Conservation (phyloP, 2,797 vertebrate genomes). For the Gymnopithys bicolor region DNA sequence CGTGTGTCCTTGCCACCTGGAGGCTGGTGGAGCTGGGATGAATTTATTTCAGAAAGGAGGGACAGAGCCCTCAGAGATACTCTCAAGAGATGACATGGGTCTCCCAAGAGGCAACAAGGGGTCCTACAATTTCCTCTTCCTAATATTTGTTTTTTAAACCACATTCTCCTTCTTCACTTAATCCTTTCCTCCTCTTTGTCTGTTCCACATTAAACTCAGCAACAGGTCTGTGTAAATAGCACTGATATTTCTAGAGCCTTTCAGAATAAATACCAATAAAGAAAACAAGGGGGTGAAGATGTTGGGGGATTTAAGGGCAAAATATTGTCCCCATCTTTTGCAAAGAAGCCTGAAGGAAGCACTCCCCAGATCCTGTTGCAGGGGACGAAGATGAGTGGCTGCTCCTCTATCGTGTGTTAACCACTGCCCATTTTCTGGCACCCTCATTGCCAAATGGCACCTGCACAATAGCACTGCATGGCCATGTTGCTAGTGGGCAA, state of each 20-base stretch:
- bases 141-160: background rate
- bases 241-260: constrained; percentile 39
- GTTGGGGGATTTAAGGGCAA: background rate
- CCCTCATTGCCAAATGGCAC: background rate
- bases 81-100: background rate
- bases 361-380: rapidly evolving
- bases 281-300: constrained; percentile 18
- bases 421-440: background rate
- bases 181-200: background rate
- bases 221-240: background rate
- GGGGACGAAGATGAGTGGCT: background rate
- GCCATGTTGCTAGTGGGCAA: rapidly evolving
- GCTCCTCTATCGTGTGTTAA: background rate
- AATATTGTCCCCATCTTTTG: background rate
- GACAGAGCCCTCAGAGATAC: background rate
- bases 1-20: background rate
- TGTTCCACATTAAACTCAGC: background rate
- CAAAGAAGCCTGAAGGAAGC: background rate
- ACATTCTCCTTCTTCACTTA: background rate
- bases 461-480: background rate
- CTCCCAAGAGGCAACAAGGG: background rate
- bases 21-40: background rate
- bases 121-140: background rate
- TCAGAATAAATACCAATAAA: constrained; percentile 50
- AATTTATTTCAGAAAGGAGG: background rate